Conservation (phyloP, 2,888 invertebrate genomes). For the Amaurobius ferox region DNA sequence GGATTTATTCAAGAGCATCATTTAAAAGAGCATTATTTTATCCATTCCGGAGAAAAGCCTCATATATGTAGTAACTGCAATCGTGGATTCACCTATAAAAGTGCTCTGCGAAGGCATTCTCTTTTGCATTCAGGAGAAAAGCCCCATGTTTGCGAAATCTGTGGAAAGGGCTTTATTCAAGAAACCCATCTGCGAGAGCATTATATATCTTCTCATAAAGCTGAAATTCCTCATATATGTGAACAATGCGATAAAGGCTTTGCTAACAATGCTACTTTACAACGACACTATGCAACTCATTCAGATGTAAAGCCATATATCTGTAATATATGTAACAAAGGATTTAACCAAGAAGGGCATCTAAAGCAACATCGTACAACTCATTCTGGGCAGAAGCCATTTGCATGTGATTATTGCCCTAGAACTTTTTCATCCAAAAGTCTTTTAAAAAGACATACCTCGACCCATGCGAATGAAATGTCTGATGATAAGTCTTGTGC, state of each 20-base stretch:
- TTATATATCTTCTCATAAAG: constrained; percentile 59
- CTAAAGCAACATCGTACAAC: constrained; percentile 45
- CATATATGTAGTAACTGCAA: constrained; percentile 39
- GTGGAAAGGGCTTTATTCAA: constrained; percentile 58
- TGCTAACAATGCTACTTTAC: constrained; percentile 58
- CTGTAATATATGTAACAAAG: constrained; percentile 46
- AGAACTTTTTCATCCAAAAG: constrained; percentile 48
- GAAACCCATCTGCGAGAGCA: constrained; percentile 57
- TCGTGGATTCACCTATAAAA: constrained; percentile 55
- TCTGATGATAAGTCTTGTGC: constrained; percentile 11
- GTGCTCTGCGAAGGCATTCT: constrained; percentile 42
- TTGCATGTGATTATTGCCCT: constrained; percentile 28
- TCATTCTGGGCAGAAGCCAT: constrained; percentile 51
- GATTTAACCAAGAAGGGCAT: constrained; percentile 51
- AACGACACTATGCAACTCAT: constrained; percentile 47
- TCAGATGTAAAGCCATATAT: constrained; percentile 43
- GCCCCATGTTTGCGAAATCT: constrained; percentile 59
- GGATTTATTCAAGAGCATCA: constrained; percentile 67
- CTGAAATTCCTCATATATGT: constrained; percentile 55
- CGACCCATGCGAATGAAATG: constrained; percentile 14
- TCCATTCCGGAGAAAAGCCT: constrained; percentile 53
- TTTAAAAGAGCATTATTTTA: constrained; percentile 56
- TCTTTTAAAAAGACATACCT: constrained; percentile 36
- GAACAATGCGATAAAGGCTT: constrained; percentile 62
- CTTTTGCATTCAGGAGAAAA: constrained; percentile 55